phyloP scores from a whole-genome alignment of 23 tunicate species.

The Botrylloides violaceus region DNA sequence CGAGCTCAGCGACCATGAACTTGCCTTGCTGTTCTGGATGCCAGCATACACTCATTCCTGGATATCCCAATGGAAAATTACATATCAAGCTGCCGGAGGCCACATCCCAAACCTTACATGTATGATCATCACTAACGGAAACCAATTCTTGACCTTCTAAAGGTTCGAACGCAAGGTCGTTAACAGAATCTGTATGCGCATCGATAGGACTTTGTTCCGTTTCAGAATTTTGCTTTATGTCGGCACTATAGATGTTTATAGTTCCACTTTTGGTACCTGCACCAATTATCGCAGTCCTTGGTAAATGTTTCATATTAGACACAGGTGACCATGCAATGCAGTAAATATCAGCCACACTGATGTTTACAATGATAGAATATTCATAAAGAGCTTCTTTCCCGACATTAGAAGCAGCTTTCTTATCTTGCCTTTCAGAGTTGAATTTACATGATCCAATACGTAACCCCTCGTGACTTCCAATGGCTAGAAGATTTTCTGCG shows the following conservation, averaged over 20 bases:
- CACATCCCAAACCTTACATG: constrained; percentile 58
- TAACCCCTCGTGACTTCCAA: constrained; percentile 32
- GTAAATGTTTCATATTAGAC: constrained; percentile 49
- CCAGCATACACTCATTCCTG: constrained; percentile 64
- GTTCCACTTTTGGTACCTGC: constrained; percentile 33
- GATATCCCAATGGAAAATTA: constrained; percentile 24
- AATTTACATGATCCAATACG: constrained; percentile 33
- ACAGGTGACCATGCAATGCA: constrained; percentile 69
- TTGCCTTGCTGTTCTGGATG: constrained; percentile 45
- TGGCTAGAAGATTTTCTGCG: constrained; percentile 54
- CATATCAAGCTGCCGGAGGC: constrained; percentile 33
- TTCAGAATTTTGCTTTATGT: constrained; percentile 43
- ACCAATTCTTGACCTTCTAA: constrained; percentile 36
- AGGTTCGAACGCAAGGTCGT: constrained; percentile 54
- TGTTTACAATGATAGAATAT: not conserved
- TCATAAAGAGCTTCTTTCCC: not conserved
- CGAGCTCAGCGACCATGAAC: constrained; percentile 52
- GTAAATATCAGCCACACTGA: constrained; percentile 15
- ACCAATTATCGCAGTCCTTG: constrained; percentile 45
- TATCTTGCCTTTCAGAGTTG: not conserved
- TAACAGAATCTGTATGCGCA: constrained; percentile 48
- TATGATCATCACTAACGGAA: constrained; percentile 57
- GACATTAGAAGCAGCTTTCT: not conserved
- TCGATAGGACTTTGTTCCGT: constrained; percentile 29
- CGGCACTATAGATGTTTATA: constrained; percentile 36